phyloP scores from a whole-genome alignment of 2,113 vertebrate genomes.

The Gavia stellata region DNA sequence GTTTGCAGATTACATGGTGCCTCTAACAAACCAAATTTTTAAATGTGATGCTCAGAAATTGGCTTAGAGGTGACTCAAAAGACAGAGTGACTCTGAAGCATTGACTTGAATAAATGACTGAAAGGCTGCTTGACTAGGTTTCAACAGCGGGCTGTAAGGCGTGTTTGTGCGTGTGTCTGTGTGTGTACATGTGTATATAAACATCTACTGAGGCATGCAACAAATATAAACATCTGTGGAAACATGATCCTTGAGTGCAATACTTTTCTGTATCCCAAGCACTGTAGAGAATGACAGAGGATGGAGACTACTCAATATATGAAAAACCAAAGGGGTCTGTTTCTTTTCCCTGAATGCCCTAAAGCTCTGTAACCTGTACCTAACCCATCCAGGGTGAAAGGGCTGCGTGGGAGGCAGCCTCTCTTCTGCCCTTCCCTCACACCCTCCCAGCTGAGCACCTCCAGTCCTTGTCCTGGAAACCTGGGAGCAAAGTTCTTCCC shows the following conservation, averaged over 20 bases:
- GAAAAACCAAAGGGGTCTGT: background rate
- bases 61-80: background rate
- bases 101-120: background rate
- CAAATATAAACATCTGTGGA: background rate
- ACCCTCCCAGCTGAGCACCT: background rate
- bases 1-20: background rate
- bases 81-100: background rate
- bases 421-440: background rate
- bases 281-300: background rate
- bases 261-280: background rate
- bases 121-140: background rate
- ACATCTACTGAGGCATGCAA: background rate
- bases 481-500: background rate
- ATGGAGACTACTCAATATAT: background rate
- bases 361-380: background rate
- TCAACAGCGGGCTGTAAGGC: background rate
- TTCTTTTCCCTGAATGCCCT: background rate
- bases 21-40: background rate
- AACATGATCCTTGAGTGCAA: background rate
- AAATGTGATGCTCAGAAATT: background rate
- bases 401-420: background rate
- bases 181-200: background rate
- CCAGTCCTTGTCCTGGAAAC: background rate
- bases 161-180: background rate
- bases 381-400: background rate